A percentile compares a stretch with the other conserved stretches of the same genome.
phyloP scores from a whole-genome alignment of 1,140 invertebrate species.

The Drosophila sulfurigaster region DNA sequence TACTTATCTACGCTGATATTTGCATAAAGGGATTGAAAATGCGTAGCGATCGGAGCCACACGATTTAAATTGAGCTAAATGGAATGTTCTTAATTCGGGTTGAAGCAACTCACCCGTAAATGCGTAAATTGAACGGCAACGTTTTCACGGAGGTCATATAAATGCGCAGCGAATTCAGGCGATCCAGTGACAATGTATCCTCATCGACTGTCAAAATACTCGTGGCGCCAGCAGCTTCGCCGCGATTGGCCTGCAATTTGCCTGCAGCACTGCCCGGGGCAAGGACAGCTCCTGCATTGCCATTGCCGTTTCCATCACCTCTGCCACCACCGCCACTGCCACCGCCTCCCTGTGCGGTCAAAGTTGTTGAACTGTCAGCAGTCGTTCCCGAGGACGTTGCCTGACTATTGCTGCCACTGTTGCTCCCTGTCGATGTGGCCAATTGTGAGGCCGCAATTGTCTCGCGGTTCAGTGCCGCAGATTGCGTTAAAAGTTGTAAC shows the following conservation, averaged over 20 bases:
- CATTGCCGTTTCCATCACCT: slow-evolving; percentile 23
- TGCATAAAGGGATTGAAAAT: slow-evolving; percentile 6
- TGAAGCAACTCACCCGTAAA: slow-evolving; percentile 79
- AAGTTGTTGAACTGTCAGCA: slow-evolving; percentile 66
- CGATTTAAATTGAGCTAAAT: slow-evolving; percentile 30
- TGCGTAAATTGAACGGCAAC: slow-evolving; percentile 83
- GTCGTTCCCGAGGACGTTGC: slow-evolving; percentile 38
- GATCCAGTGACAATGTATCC: slow-evolving; percentile 80
- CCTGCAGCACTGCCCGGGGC: slow-evolving; percentile 38
- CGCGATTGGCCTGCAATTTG: slow-evolving; percentile 56
- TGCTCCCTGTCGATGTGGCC: slow-evolving; percentile 80
- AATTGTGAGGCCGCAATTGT: slow-evolving; percentile 84
- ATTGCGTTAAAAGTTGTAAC: slow-evolving; percentile 84
- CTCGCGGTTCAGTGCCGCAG: slow-evolving; percentile 83
- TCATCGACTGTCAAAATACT: slow-evolving; percentile 80
- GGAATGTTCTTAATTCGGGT: slow-evolving; percentile 19
- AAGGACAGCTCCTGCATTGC: slow-evolving; percentile 19
- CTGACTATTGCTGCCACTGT: slow-evolving; percentile 39
- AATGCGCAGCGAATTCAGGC: slow-evolving; percentile 82
- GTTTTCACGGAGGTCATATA: slow-evolving; percentile 84
- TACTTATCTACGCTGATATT: background rate
- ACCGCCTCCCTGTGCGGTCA: slow-evolving; percentile 60
- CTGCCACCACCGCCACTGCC: slow-evolving; percentile 8
- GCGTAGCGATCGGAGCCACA: background rate
- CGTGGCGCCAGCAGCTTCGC: slow-evolving; percentile 34